Evolutionary conservation across 2,888 invertebrate species (phyloP), one percentile per base, ranked within the genome.

Genomic region (Troides oblongomaculatus): DNA sequence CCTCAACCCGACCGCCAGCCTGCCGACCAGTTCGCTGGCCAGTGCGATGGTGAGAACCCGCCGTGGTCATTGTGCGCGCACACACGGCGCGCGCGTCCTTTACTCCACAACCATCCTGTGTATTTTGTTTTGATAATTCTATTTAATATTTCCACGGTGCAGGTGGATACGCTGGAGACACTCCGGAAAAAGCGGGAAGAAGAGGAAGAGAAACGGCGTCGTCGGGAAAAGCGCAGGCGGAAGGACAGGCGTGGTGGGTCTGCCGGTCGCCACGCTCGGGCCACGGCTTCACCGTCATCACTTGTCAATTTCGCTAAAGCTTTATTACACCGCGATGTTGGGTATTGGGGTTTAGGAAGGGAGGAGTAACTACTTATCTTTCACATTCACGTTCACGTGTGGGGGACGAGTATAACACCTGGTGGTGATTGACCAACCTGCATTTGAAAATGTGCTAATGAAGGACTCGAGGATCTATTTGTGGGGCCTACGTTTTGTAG

Each of bases 151-250:
- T 50, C 50, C 50, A 14, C 46, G 7, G 46, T 18, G 50, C 68
- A 92, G 92, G 92, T 91, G 74, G 92, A 92, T 63, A 92, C 92
- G 0, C 74, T 92, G 14, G 90, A 91, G 68, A 82, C 89, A 0
- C 71, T 92, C 14, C 77, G 88, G 0, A 90, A 88, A 77, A 92
- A 90, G 76, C 90, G 89, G 69, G 86, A 80, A 0, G 86, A 84
- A 43, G 89, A 88, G 71, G 90, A 90, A 66, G 88, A 88, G 71
- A 89, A 86, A 71, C 75, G 82, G 58, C 82, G 88, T 0, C 81
- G 85, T 62, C 84, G 86, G 2, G 90, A 90, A 59, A 89, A 86
- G 74, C 79, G 87, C 72, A 74, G 86, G 23, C 84, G 86, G 30
- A 83, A 89, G 1, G 88, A 88, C 7, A 84, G 79, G 76, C 77